Conservation (phyloP, 1,140 invertebrate species). For the Paraescarpia echinospica region DNA sequence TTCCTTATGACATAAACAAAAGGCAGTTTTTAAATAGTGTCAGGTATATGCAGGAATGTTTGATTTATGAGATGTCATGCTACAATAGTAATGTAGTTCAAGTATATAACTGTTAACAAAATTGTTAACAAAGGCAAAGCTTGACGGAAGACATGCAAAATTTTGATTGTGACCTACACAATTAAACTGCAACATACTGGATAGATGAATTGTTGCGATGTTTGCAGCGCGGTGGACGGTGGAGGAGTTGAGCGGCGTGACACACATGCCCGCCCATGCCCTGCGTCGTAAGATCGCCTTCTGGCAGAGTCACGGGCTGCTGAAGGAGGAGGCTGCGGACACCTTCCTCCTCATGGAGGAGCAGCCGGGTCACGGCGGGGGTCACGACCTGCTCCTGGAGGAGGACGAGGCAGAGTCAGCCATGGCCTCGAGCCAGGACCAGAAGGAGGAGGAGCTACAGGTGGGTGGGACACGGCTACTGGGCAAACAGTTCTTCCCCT, state of each 20-base stretch:
- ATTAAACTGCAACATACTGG: too few species aligned
- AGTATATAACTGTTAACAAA: too few species aligned
- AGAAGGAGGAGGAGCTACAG: conserved; percentile 90
- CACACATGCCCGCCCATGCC: conserved; percentile 81
- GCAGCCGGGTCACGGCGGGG: conserved; percentile 54
- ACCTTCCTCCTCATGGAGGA: conserved; percentile 80
- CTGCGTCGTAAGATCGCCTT: conserved; percentile 82
- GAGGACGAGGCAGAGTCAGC: conserved; percentile 91
- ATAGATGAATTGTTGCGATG: background rate
- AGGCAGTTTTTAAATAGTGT: too few species aligned
- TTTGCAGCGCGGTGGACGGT: conserved; percentile 74
- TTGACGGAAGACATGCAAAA: too few species aligned
- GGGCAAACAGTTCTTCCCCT: too few species aligned
- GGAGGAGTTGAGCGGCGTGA: conserved; percentile 78
- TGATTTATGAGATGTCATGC: too few species aligned
- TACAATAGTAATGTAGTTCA: too few species aligned
- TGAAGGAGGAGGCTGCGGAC: conserved; percentile 75
- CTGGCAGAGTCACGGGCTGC: conserved; percentile 79
- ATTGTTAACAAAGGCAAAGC: too few species aligned
- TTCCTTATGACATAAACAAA: too few species aligned
- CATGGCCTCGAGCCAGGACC: conserved; percentile 89
- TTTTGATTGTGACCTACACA: too few species aligned
- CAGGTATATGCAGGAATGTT: too few species aligned
- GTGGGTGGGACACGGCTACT: conserved; percentile 52
- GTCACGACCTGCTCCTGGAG: conserved; percentile 71